Percentiles rank a stretch among this genome's conserved stretches.
Evolutionary conservation across 2,113 vertebrate species (phyloP).

Genomic region (Malurus melanocephalus): DNA sequence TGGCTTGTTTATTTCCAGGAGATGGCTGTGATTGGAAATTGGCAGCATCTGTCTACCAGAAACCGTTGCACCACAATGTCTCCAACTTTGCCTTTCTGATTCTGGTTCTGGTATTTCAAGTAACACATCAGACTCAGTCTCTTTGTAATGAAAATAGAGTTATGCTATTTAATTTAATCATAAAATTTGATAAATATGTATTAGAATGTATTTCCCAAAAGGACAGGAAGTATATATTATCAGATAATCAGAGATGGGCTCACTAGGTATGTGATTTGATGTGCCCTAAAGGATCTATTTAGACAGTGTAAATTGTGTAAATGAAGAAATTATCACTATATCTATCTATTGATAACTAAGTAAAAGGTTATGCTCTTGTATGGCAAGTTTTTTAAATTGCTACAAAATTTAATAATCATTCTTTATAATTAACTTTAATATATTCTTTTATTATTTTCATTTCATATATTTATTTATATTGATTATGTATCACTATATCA

Average conservation of each 20-base stretch:
- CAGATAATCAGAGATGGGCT: neutral
- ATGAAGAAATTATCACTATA: neutral
- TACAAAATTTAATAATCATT: neutral
- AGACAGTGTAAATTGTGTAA: neutral
- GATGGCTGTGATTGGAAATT: neutral
- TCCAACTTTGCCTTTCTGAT: neutral
- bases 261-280: neutral
- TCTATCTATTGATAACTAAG: neutral
- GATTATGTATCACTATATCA: neutral
- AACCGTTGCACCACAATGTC: rapidly evolving
- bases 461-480: neutral
- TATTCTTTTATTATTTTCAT: neutral
- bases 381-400: neutral
- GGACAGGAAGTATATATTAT: neutral
- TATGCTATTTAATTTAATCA: neutral
- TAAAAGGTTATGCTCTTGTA: neutral
- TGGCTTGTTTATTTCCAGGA: neutral
- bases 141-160: neutral
- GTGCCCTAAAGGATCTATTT: neutral
- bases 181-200: neutral
- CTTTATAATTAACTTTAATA: neutral
- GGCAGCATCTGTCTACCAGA: neutral
- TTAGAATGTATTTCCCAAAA: neutral
- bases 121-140: neutral
- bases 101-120: neutral